phyloP scores from a whole-genome alignment of 2,113 vertebrate genomes.

The Chaetops frenatus region DNA sequence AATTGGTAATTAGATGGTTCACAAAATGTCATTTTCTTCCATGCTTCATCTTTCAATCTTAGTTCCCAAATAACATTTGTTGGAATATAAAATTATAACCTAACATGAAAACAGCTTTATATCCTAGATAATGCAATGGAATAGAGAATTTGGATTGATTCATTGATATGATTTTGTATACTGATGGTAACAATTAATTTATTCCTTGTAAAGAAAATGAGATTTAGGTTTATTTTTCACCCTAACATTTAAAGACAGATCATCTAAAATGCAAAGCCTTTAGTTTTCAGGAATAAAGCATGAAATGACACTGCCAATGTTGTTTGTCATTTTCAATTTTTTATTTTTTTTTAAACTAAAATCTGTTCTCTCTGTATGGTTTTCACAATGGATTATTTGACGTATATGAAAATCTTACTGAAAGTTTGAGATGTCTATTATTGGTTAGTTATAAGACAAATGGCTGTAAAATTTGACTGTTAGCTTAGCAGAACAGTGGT shows the following conservation, averaged over 20 bases:
- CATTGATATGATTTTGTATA: slow-evolving; percentile 77
- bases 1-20: slow-evolving; percentile 64
- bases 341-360: background rate
- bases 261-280: slow-evolving; percentile 27
- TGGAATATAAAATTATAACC: slow-evolving; percentile 64
- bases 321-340: background rate
- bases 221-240: slow-evolving; percentile 49
- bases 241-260: slow-evolving; percentile 24
- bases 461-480: background rate
- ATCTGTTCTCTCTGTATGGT: background rate
- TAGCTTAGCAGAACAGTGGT: background rate
- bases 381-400: background rate
- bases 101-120: slow-evolving; percentile 60
- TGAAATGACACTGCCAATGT: background rate
- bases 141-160: slow-evolving; percentile 71
- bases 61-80: slow-evolving; percentile 68
- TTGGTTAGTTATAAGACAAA: background rate
- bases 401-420: background rate
- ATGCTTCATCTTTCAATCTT: slow-evolving; percentile 56
- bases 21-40: slow-evolving; percentile 65
- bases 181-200: slow-evolving; percentile 69
- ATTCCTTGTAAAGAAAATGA: slow-evolving; percentile 68
- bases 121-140: slow-evolving; percentile 67
- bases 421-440: background rate
- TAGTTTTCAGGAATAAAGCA: background rate